Base-by-base conservation (phyloP, 2,113 vertebrate genomes). In the Siphamia tubifer region DNA sequence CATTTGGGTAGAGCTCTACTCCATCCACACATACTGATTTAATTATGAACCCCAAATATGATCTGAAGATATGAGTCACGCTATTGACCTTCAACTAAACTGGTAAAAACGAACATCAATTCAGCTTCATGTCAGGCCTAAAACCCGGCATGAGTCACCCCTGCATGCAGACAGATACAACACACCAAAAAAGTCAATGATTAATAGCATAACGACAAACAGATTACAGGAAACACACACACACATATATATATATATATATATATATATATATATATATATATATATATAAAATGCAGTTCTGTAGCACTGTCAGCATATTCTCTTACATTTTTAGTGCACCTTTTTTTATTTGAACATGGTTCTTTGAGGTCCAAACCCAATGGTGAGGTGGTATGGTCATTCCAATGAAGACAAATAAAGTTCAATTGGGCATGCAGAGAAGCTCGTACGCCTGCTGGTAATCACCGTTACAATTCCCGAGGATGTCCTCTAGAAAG, bases 401-500 rank as follows among this genome's bases (percentile, higher is more conserved):
- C 11, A 12, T 20, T 5, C 0, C 13, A 15, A 31, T 6, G 16
- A 10, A 30, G 36, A 21, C 3, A 15, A 1, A 13, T 34, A 0
- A 8, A 40, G 16, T 10, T 79, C 16, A 82, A 38, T 8, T 56
- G 7, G 74, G 12, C 0, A 52, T 28, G 13, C 6, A 5, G 20
- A 90, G 81, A 1, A 91, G 79, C 2, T 66, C n/a, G 47, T 44
- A 66, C 12, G 87, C 86, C 77, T 73, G 31, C 17, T 87, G 28
- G 3, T 74, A 90, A 17, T 91, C 73, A 1, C 81, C 71, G 3
- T 70, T 28, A 55, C 90, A 92, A 57, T 92, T 87, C 24, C 5
- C 7, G 6, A 91, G 38, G 38, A 93, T 89, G 17, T 89, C 90
- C 68, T 87, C 52, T 4, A 92, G 74, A 49, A 85, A 65, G 11